phyloP scores from a whole-genome alignment of 2,888 invertebrate species.

The Calliphora vomitoria region DNA sequence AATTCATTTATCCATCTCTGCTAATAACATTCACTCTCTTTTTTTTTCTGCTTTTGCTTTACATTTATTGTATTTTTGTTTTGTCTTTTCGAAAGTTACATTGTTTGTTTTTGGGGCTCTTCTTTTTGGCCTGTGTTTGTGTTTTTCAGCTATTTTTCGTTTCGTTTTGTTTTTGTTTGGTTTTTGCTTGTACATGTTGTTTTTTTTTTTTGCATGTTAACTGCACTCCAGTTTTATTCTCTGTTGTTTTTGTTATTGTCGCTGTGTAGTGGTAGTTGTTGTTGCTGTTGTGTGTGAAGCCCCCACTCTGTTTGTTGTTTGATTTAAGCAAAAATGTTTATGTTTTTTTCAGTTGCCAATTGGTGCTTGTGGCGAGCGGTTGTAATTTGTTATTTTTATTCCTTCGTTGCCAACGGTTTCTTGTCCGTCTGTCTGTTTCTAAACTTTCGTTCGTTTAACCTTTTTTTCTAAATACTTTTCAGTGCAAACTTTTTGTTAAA shows the following conservation, averaged over 20 bases:
- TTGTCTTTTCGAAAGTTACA: background rate
- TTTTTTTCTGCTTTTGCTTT: background rate
- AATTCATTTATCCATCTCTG: background rate
- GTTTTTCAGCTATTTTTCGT: slow-evolving; percentile 8
- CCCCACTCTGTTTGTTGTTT: background rate
- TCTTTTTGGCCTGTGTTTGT: background rate
- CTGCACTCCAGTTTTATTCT: slow-evolving; percentile 42
- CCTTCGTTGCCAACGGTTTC: slow-evolving; percentile 31
- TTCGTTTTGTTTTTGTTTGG: background rate
- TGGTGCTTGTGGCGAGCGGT: slow-evolving; percentile 58
- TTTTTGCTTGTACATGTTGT: background rate
- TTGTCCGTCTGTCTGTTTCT: background rate
- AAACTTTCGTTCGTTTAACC: background rate
- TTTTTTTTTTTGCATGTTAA: slow-evolving; percentile 29
- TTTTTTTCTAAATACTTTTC: no score
- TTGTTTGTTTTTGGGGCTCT: background rate
- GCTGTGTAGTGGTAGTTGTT: background rate
- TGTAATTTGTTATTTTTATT: slow-evolving; percentile 22
- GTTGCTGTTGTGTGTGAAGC: slow-evolving; percentile 8
- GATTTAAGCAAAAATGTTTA: slow-evolving; percentile 2
- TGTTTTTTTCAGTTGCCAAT: slow-evolving; percentile 62
- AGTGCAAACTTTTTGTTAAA: no score
- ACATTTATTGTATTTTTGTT: background rate
- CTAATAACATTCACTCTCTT: slow-evolving; percentile 10
- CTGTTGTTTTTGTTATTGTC: slow-evolving; percentile 19